Percentiles rank a stretch among this genome's conserved stretches.
phyloP scores from a whole-genome alignment of 2,113 vertebrate genomes.

The Pollimyrus isidori region DNA sequence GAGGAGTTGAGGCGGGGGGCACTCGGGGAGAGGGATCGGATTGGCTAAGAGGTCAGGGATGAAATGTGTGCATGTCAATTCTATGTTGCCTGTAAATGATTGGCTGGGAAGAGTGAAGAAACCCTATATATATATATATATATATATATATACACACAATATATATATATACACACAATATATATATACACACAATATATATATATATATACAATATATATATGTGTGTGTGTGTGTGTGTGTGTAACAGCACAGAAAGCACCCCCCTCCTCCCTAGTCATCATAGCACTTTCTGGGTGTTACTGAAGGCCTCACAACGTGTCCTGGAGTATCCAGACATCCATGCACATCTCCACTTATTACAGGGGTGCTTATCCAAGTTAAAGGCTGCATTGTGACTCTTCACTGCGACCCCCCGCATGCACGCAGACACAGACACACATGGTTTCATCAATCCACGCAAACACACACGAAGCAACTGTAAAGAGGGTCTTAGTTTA shows the following conservation, averaged over 20 bases:
- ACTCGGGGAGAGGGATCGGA: conserved; percentile 11
- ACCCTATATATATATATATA: neutral
- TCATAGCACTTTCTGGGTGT: neutral
- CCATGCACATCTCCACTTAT: conserved; percentile 14
- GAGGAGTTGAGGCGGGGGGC: conserved; percentile 25
- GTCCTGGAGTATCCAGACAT: neutral
- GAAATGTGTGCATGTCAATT: conserved; percentile 32
- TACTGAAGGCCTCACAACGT: neutral
- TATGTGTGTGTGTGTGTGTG: neutral
- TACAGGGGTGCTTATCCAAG: conserved; percentile 34
- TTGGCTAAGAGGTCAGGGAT: conserved; percentile 15
- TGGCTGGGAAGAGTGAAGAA: neutral
- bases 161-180: too few species aligned
- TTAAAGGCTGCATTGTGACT: conserved; percentile 39
- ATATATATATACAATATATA: neutral
- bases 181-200: neutral
- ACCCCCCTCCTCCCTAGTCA: neutral
- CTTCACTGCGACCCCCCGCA: conserved; percentile 27
- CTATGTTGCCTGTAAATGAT: neutral
- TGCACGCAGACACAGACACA: conserved; percentile 18
- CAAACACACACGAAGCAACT: conserved; percentile 37
- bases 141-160: too few species aligned
- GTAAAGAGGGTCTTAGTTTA: conserved; percentile 35
- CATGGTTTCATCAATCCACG: neutral
- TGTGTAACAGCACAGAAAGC: neutral